Evolutionary conservation across 37 sponge, comb jelly and placozoan species (phyloP).

Genomic region (Tethya wilhelma): DNA sequence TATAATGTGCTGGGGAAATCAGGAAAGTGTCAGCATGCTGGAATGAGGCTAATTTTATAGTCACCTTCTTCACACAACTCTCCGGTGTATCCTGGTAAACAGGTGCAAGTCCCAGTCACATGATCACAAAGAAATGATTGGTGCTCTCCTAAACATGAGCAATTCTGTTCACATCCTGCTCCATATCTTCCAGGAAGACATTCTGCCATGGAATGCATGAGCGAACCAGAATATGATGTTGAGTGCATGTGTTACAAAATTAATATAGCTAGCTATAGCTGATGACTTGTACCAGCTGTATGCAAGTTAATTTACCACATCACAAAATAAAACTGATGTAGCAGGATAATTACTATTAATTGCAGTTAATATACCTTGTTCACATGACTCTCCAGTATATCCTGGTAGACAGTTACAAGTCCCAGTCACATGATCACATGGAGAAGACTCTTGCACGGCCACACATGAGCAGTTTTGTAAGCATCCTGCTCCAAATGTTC

Average conservation of each 20-base stretch:
- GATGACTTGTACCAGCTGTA: too few species aligned
- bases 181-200: too few species aligned
- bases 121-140: slow-evolving; percentile 28
- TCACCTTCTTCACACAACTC: slow-evolving; percentile 39
- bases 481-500: slow-evolving; percentile 49
- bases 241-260: too few species aligned
- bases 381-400: slow-evolving; percentile 44
- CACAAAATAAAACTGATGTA: not conserved
- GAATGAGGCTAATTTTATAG: too few species aligned
- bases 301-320: too few species aligned
- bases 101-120: slow-evolving; percentile 54
- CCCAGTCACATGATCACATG: slow-evolving; percentile 53
- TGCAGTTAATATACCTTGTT: slow-evolving; percentile 16
- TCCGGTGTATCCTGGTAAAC: slow-evolving; percentile 55
- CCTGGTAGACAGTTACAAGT: slow-evolving; percentile 54
- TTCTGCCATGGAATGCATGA: too few species aligned
- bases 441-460: slow-evolving; percentile 14
- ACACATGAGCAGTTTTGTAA: slow-evolving; percentile 36
- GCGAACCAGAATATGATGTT: too few species aligned
- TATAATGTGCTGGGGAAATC: too few species aligned
- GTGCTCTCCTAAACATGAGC: slow-evolving; percentile 33
- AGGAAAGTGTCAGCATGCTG: too few species aligned
- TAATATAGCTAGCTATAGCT: too few species aligned
- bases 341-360: slow-evolving; percentile 10
- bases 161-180: slow-evolving; percentile 21